Evolutionary conservation across 2,113 vertebrate genomes (phyloP), one percentile per base, ranked within the genome.

Genomic region (Rhinopomastus cyanomelas): DNA sequence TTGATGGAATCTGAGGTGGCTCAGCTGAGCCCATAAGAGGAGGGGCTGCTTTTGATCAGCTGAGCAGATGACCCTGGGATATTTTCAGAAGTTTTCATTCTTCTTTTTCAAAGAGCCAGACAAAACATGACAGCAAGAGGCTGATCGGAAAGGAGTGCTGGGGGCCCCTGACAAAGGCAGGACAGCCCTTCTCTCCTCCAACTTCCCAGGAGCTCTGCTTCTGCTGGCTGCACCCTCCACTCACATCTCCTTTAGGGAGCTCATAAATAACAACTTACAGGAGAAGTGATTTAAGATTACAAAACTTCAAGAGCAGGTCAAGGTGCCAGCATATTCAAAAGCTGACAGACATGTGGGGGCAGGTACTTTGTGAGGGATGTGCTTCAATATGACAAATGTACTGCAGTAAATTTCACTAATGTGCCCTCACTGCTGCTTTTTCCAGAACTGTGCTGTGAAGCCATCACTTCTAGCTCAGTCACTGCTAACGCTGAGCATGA

Each of bases 291-390:
- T 82, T 68, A 75, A 87, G 69, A 80, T 82, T 82, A 71, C 8
- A 51, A 82, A 94, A 74, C 37, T 85, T 93, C 91, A 95, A 96
- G 79, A 92, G 66, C 90, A 77, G 91, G 66, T 81, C 93, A 92
- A 96, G 91, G 91, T 85, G 65, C 65, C 77, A 74, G 74, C 56
- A 37, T 56, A 57, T 79, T 81, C 62, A 76, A 75, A 93, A 86
- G 11, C 62, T 66, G 75, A 64, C 89, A 88, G 48, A 64, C 84
- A 53, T 42, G 62, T 65, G 16, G 3, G 26, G 52, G 39, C 59
- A 83, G 81, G 86, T 64, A 52, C 61, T 90, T 72, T 4, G 2
- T 9, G 20, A 80, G 42, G 37, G 49, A 80, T 91, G 72, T 57
- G 71, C 30, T 87, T 87, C 3, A 2, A 62, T 30, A 74, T 81